Base-by-base conservation (phyloP, 2,113 vertebrate genomes). In the Syrrhaptes paradoxus region DNA sequence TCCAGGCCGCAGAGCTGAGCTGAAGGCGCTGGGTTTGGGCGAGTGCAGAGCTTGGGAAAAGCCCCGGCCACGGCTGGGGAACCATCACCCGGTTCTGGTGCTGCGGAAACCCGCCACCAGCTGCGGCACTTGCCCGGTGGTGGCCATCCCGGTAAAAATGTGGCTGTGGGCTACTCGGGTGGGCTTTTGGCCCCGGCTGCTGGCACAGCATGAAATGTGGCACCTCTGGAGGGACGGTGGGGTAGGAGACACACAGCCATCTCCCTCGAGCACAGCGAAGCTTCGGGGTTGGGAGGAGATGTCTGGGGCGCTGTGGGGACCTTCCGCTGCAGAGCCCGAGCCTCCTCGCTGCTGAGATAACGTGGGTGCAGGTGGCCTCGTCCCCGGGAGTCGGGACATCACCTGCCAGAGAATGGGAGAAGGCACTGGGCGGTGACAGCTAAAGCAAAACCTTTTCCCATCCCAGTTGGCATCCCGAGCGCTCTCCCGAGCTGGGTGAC, bases 401-500 rank as follows among this genome's bases (percentile, higher is more conserved):
- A 52, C 36, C 20, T 6, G 3, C 17, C 49, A 28, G 25, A 22
- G 65, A 15, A 41, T 41, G 5, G 41, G 41, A 41, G 41, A 41
- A 13, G 41, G 41, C 41, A 41, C 41, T 11, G 38, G 29, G 24
- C 19, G 3, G 85, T 3, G 66, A 2, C 77, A 63, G 24, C 43
- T 17, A 2, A 4, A 57, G 28, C 48, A 24, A 34, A 34, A 7
- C 34, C 52, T 52, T 6, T 11, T 9, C 17, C 10, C 14, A 0
- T 10, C 31, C 24, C 4, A 0, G 9, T 0, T 7, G 7, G 48
- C 28, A 8, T 6, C 21, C 31, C 0, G 1, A 2, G 63, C 1
- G 7, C 13, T 29, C 5, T 32, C 68, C 68, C 1, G 14, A 6
- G 17, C 70, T 4, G 5, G 26, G 48, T 11, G 29, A 4, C 0